phyloP scores from a whole-genome alignment of 2,888 invertebrate genomes.

The Agrochola macilenta region DNA sequence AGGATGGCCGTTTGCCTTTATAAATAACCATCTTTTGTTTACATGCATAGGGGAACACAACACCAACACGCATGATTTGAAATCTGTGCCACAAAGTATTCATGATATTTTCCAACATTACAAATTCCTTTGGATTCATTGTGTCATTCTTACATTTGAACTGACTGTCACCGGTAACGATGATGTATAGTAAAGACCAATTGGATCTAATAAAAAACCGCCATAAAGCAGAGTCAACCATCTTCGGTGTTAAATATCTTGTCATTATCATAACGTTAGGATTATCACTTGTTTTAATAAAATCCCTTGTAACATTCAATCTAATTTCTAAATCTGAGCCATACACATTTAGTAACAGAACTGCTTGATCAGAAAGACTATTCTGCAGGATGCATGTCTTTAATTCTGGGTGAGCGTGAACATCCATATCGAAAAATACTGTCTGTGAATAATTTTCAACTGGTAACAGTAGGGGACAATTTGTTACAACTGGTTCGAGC shows the following conservation, averaged over 20 bases:
- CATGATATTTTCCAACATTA: slow-evolving; percentile 67
- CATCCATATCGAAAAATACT: slow-evolving; percentile 41
- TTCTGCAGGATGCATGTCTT: slow-evolving; percentile 45
- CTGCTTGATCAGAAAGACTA: slow-evolving; percentile 21
- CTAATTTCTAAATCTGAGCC: slow-evolving; percentile 12
- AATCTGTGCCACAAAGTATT: slow-evolving; percentile 75
- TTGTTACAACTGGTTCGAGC: slow-evolving; percentile 5
- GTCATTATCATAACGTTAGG: slow-evolving; percentile 67
- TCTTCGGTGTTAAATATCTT: slow-evolving; percentile 51
- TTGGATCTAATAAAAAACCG: slow-evolving; percentile 55
- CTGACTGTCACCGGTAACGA: slow-evolving; percentile 64
- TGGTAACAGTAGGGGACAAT: slow-evolving; percentile 36
- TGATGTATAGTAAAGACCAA: slow-evolving; percentile 70
- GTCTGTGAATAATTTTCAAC: slow-evolving; percentile 37
- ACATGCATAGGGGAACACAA: slow-evolving; percentile 74
- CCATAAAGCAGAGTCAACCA: slow-evolving; percentile 55
- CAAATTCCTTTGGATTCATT: slow-evolving; percentile 59
- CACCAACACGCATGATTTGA: slow-evolving; percentile 64
- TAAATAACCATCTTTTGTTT: slow-evolving; percentile 69
- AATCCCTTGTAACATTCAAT: slow-evolving; percentile 7
- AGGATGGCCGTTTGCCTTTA: slow-evolving; percentile 63
- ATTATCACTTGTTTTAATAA: slow-evolving; percentile 28
- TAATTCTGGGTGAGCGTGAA: slow-evolving; percentile 28
- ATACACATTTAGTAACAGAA: slow-evolving; percentile 28
- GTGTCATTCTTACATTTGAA: slow-evolving; percentile 69